Evolutionary conservation across 2,888 invertebrate genomes (phyloP).

Genomic region (Parnassius glacialis): DNA sequence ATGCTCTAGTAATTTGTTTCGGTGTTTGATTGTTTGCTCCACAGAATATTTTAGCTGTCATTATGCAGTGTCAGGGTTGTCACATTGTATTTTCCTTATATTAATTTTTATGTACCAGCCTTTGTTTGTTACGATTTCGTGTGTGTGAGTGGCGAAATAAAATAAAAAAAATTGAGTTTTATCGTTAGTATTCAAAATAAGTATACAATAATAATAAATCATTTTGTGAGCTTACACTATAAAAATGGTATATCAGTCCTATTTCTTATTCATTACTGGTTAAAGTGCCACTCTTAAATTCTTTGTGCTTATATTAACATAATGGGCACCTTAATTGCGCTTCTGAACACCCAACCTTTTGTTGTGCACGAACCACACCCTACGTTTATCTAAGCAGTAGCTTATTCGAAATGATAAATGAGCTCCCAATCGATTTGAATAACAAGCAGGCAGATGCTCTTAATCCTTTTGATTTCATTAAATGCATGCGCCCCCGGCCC

Average conservation of each 20-base stretch:
- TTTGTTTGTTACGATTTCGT: too few relatives aligned
- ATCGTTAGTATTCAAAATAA: too few relatives aligned
- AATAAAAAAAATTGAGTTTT: too few relatives aligned
- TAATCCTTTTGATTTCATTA: slow-evolving; percentile 81
- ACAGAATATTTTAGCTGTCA: not conserved
- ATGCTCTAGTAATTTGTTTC: not conserved
- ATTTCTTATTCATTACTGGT: too few relatives aligned
- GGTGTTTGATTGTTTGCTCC: not conserved
- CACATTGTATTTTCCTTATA: not conserved
- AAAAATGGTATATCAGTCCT: too few relatives aligned
- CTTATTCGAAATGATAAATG: slow-evolving; percentile 80
- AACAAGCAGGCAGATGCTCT: slow-evolving; percentile 80
- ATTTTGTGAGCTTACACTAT: too few relatives aligned
- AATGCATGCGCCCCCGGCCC: slow-evolving; percentile 76
- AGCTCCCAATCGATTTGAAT: slow-evolving; percentile 80
- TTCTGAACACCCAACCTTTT: slow-evolving; percentile 61
- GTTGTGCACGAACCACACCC: slow-evolving; percentile 75
- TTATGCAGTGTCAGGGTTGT: not conserved
- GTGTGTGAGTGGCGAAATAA: too few relatives aligned
- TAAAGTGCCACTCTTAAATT: not conserved
- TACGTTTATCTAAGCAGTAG: slow-evolving; percentile 74
- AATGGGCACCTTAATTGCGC: slow-evolving; percentile 58
- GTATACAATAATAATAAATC: too few relatives aligned
- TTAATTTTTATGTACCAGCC: too few relatives aligned
- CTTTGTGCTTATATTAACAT: slow-evolving; percentile 29